Evolutionary conservation across 2,797 vertebrate genomes (phyloP), one percentile per base, ranked within the genome.

Genomic region (Gouania willdenowi): DNA sequence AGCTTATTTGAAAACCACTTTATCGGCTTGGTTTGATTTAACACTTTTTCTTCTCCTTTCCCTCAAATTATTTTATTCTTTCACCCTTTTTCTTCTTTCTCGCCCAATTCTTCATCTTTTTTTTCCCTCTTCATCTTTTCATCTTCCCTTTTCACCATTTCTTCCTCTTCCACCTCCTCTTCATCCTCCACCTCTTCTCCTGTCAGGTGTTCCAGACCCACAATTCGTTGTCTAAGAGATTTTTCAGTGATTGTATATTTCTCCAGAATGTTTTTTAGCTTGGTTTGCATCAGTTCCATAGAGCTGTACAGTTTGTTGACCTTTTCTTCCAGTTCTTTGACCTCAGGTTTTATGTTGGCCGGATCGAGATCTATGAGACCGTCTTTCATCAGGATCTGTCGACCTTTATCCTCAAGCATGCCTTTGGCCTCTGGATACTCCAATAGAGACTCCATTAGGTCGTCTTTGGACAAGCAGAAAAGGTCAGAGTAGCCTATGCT

Each of bases 401-500:
- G 89, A 5, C 97, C 97, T 65, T 98, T 98, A 19, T 98, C 97
- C 69, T 99, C 97, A 18, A 99, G 79, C 89, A 98, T 91, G 18
- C 57, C 74, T 79, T 98, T 99, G 60, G 95, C 95, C 23, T 99
- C 95, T 0, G 97, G 97, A 53, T 99, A 99, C 58, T 99, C 97
- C 0, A 79, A 84, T 34, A 99, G 71, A 8, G 95, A 94, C 70
- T 98, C 97, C 94, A 99, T 96, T 43, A 99, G 88, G 64, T 99
- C 95, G 39, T 99, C 95, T 79, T 99, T 99, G 19, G 94, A 95
- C 37, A 99, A 82, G 33, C 94, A 97, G 75, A 98, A 99, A 37
- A 98, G 89, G 46, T 99, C 97, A 0, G 97, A 98, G 69, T 98
- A 99, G 4, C 97, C 97, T 10, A 97, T 92, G 60, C 95, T 98